Base-by-base conservation (phyloP, 2,888 invertebrate genomes). In the Uropetala carovei region DNA sequence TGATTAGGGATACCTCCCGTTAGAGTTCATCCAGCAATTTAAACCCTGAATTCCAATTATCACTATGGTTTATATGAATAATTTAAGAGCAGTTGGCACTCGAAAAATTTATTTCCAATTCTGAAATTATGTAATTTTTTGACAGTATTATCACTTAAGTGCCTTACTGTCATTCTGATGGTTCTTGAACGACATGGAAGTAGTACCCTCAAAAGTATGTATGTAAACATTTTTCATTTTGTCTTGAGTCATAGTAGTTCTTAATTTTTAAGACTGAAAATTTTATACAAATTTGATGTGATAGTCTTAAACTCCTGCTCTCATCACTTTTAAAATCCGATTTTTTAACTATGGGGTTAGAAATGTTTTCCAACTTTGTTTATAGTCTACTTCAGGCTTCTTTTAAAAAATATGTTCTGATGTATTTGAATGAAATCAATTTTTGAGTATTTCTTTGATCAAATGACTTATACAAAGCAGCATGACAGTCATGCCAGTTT, bases 81-180 rank as follows among this genome's bases (percentile, higher is more conserved):
- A 86, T 86, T 30, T 86, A 30, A 86, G 59, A 60, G 60, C 86
- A 86, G 86, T 59, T 60, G 86, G 86, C 86, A 86, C 86, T 86
- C 27, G 75, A 43, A 68, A 86, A 91, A 75, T 81, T 81, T 91
- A 56, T 91, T 91, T 57, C 68, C 22, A 81, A 22, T 57, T 27
- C 30, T 43, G 75, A 57, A 81, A 91, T 57, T 75, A 56, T 57
- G 56, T 30, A 82, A 82, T 92, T 92, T 81, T 82, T 92, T 92
- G 92, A 82, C 92, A 92, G 92, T 92, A 92, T 92, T 92, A 92
- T 92, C 92, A 82, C 82, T 82, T 82, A 92, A 92, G 92, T 92
- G 92, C 92, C 92, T 92, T 92, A 92, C 92, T 92, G 92, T 92
- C 92, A 92, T 86, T 86, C 86, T 86, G 86, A 86, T 86, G 86